These are phyloP conservation scores for Anas flavirostris DNA, from an alignment of 2,797 vertebrate genomes.

Conservation along the genomic window DNA sequence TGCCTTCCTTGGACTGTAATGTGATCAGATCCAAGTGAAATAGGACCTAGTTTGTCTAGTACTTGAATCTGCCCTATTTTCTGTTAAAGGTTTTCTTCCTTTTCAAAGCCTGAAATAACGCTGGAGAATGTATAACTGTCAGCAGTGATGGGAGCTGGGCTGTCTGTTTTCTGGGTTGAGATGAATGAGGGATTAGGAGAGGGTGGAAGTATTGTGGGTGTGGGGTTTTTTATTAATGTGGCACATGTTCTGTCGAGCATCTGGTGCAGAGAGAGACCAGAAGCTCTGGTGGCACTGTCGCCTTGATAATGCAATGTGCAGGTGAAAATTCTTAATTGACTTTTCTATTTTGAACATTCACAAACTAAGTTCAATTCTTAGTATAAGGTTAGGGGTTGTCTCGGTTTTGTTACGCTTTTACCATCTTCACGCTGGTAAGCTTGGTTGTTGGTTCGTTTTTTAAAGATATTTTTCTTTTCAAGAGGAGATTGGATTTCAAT, in stretches of 20 bases:
- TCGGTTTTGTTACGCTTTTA: neutral
- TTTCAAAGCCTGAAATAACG: neutral
- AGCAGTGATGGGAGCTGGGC: neutral
- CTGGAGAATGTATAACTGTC: neutral
- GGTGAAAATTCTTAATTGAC: neutral
- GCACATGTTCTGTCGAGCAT: fast-evolving
- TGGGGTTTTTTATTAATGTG: neutral
- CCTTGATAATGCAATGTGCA: neutral
- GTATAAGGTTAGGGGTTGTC: neutral
- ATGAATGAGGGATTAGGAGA: neutral
- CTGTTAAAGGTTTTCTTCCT: neutral
- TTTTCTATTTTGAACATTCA: neutral
- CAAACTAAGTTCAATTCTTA: neutral
- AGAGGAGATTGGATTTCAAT: conserved; percentile 13
- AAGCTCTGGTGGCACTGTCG: neutral
- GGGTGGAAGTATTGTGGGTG: neutral
- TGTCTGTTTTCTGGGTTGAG: neutral
- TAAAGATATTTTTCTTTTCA: neutral
- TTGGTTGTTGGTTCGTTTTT: neutral
- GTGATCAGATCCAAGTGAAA: neutral
- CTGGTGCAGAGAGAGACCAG: neutral
- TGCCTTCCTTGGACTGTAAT: neutral
- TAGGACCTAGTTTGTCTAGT: neutral
- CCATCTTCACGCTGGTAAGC: neutral
- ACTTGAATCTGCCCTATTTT: neutral